Conservation (phyloP, 2,797 vertebrate species). For the Molossus molossus region DNA sequence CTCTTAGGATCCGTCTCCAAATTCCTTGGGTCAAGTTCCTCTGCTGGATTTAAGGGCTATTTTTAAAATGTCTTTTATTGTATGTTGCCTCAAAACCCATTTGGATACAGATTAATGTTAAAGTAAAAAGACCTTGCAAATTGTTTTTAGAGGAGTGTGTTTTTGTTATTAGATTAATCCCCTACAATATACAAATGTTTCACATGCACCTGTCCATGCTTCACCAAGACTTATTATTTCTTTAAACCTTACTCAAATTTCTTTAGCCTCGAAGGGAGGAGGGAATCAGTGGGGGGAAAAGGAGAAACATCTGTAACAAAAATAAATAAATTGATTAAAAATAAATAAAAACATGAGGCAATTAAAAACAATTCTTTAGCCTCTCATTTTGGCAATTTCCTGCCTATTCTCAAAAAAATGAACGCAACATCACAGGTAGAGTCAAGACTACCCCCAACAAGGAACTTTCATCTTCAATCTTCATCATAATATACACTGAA, state of each 20-base stretch:
- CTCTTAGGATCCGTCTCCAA: conserved; percentile 16
- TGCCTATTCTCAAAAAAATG: conserved; percentile 29
- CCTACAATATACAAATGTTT: conserved; percentile 1
- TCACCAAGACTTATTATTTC: conserved; percentile 13
- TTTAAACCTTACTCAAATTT: conserved; percentile 38
- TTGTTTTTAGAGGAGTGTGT: conserved; percentile 26
- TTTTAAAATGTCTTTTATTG: conserved; percentile 36
- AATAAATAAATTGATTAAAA: too few species aligned
- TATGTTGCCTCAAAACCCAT: conserved; percentile 36
- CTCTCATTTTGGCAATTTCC: conserved; percentile 31
- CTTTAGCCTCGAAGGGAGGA: background rate
- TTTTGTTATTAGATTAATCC: conserved; percentile 35
- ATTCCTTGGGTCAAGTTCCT: conserved; percentile 36
- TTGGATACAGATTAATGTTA: background rate
- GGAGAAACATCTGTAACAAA: too few species aligned
- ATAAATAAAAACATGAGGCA: too few species aligned
- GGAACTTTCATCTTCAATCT: background rate
- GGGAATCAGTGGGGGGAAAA: too few species aligned
- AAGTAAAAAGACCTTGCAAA: conserved; percentile 41
- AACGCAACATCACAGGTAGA: background rate
- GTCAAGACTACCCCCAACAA: background rate
- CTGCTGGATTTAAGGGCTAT: background rate
- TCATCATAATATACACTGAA: background rate
- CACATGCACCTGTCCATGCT: background rate
- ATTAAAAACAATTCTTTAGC: conserved; percentile 1